phyloP scores from a whole-genome alignment of 1,140 invertebrate genomes.

The Diorhabda sublineata region DNA sequence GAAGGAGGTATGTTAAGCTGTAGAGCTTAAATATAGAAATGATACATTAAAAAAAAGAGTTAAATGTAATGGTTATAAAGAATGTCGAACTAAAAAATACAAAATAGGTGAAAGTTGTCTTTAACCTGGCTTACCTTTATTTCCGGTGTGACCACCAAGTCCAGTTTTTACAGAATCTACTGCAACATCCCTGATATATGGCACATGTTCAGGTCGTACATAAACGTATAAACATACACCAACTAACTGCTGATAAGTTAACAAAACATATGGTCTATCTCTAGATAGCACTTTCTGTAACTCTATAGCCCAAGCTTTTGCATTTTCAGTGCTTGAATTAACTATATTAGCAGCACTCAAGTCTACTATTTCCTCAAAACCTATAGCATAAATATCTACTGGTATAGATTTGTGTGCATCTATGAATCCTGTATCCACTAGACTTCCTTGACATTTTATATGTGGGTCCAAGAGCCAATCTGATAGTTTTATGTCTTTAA shows the following conservation, averaged over 20 bases:
- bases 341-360: slow-evolving; percentile 98
- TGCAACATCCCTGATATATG: slow-evolving; percentile 86
- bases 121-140: slow-evolving; percentile 17
- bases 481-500: slow-evolving; percentile 87
- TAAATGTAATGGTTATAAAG: too few species aligned
- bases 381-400: slow-evolving; percentile 93
- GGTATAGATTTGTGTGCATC: slow-evolving; percentile 49
- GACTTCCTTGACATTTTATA: slow-evolving; percentile 36
- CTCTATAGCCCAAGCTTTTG: slow-evolving; percentile 92
- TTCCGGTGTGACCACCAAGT: slow-evolving; percentile 85
- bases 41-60: too few species aligned
- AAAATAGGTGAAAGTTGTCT: too few species aligned
- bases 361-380: slow-evolving; percentile 99
- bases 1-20: too few species aligned
- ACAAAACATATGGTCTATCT: slow-evolving; percentile 83
- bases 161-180: slow-evolving; percentile 97
- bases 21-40: too few species aligned
- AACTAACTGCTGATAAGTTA: slow-evolving; percentile 95
- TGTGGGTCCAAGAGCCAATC: slow-evolving; percentile 91
- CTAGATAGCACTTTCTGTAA: slow-evolving; percentile 87
- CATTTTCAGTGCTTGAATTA: slow-evolving; percentile 94
- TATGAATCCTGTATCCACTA: slow-evolving; percentile 50
- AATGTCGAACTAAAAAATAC: too few species aligned
- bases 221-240: slow-evolving; percentile 97
- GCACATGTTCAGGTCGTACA: slow-evolving; percentile 80